These are phyloP conservation scores for Tenthredo mesomela DNA, from an alignment of 2,888 invertebrate genomes.

Conservation along the genomic window DNA sequence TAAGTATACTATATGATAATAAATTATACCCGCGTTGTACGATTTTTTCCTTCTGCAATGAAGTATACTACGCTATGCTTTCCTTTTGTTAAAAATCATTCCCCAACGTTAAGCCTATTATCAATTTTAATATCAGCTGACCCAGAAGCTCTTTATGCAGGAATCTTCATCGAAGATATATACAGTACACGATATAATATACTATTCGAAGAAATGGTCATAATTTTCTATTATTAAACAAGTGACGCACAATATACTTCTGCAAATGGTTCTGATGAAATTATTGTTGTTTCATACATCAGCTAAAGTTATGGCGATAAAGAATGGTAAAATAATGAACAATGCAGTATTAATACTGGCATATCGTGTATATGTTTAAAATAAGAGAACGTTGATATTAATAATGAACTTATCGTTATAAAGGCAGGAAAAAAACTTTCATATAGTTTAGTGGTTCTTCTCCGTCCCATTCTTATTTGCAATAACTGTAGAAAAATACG, in stretches of 20 bases:
- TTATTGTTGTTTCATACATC: constrained; percentile 61
- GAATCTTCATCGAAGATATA: not conserved
- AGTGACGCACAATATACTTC: constrained; percentile 19
- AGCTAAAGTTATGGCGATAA: constrained; percentile 54
- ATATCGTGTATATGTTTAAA: not conserved
- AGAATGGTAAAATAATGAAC: constrained; percentile 16
- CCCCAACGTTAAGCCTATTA: not conserved
- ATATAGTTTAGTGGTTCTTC: not conserved
- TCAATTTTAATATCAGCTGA: constrained; percentile 6
- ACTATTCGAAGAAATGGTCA: not conserved
- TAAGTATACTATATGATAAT: constrained; percentile 16
- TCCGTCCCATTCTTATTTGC: not conserved
- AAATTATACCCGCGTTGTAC: not conserved
- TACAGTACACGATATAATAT: not conserved
- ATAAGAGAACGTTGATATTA: not conserved
- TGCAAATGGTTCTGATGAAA: constrained; percentile 62
- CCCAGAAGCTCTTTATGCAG: not conserved
- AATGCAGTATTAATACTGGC: constrained; percentile 2
- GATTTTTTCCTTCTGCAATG: constrained; percentile 9
- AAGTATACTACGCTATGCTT: not conserved
- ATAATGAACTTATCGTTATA: not conserved
- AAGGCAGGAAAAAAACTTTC: not conserved
- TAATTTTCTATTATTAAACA: not conserved
- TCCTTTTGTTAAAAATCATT: not conserved
- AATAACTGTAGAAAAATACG: not conserved